phyloP scores from a whole-genome alignment of 2,888 invertebrate species.

The Ellobium chinense region DNA sequence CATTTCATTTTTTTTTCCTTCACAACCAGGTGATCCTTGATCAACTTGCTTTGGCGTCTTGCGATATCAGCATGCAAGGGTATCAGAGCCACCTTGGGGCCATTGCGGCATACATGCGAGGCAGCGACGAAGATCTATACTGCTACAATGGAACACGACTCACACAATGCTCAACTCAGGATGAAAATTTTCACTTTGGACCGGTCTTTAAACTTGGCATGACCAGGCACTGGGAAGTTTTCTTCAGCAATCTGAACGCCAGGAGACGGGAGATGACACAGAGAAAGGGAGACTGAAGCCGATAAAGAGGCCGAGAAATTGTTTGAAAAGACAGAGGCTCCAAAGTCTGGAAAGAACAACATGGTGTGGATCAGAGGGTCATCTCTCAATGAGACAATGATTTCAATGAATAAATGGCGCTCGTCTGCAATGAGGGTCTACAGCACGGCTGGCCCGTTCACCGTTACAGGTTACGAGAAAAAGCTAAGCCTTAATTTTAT shows the following conservation, averaged over 20 bases:
- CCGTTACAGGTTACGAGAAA: too few species aligned
- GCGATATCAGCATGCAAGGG: neutral
- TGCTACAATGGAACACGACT: neutral
- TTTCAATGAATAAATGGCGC: too few species aligned
- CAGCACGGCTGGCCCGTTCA: too few species aligned
- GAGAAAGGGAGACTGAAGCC: constrained; percentile 12
- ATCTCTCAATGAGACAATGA: too few species aligned
- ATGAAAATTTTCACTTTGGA: neutral
- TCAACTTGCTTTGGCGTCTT: neutral
- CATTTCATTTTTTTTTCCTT: too few species aligned
- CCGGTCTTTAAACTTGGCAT: neutral
- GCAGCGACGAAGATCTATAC: neutral
- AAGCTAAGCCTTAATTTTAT: too few species aligned
- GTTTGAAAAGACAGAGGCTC: too few species aligned
- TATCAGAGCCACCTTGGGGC: neutral
- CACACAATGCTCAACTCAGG: neutral
- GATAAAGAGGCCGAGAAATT: too few species aligned
- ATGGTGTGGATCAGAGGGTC: too few species aligned
- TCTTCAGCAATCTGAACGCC: neutral
- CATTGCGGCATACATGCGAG: neutral
- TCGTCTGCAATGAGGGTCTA: too few species aligned
- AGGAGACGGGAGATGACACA: neutral
- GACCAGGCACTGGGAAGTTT: neutral
- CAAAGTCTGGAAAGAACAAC: too few species aligned
- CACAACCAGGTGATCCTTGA: neutral